Evolutionary conservation across 30 jellyfish, hydroid and myxozoan genomes (phyloP).

Genomic region (Turritopsis rubra): DNA sequence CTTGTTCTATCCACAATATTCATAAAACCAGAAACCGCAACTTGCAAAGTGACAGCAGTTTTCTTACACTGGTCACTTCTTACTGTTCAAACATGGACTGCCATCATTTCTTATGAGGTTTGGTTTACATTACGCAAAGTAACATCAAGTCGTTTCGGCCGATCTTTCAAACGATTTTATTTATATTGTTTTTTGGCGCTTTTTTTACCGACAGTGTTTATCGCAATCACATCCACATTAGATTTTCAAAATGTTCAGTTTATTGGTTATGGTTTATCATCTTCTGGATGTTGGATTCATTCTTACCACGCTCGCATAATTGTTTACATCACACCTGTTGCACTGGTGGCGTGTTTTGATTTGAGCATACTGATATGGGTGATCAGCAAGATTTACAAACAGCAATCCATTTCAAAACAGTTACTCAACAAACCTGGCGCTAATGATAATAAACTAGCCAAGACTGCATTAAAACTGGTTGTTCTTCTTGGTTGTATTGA

Average conservation of each 20-base stretch:
- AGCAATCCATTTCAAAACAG: neutral
- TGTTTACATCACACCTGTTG: slow-evolving; percentile 5
- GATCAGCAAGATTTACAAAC: neutral
- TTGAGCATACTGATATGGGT: neutral
- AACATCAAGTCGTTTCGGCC: neutral
- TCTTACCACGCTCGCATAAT: neutral
- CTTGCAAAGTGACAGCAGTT: slow-evolving; percentile 18
- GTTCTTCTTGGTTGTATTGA: slow-evolving; percentile 23
- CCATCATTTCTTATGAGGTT: slow-evolving; percentile 10
- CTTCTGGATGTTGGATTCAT: slow-evolving; percentile 25
- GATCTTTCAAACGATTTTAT: neutral
- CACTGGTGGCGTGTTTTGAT: neutral
- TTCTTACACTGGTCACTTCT: slow-evolving; percentile 23
- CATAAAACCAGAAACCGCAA: no score
- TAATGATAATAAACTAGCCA: neutral
- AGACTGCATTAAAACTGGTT: slow-evolving; percentile 13
- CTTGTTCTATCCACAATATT: neutral
- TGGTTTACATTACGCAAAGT: neutral
- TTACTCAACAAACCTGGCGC: neutral
- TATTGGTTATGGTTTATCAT: slow-evolving; percentile 23
- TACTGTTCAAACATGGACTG: slow-evolving; percentile 1
- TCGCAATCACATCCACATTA: neutral
- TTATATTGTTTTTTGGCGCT: neutral
- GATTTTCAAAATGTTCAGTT: neutral
- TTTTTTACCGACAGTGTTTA: slow-evolving; percentile 1